Evolutionary conservation across 2,888 invertebrate genomes (phyloP), one percentile per base, ranked within the genome.

Genomic region (Adelognathus sp.): DNA sequence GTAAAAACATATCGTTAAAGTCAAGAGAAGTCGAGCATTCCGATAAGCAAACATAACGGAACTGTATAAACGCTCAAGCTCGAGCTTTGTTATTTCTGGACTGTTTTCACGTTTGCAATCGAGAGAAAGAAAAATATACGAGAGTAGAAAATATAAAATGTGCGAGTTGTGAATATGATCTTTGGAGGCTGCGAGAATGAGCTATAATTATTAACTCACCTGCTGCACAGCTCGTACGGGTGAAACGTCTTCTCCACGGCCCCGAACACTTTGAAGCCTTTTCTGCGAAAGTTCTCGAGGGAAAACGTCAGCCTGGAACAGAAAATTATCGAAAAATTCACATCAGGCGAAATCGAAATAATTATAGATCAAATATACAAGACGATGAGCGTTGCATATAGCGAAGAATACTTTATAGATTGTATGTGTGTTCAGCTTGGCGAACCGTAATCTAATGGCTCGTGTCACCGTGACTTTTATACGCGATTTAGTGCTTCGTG

Each of bases 211-310:
- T 76, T 18, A 18, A 66, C 89, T 88, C 88, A 93, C 93, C 93
- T 93, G 91, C 92, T 93, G 92, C 93, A 93, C 92, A 94, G 92
- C 92, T 93, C 93, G 93, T 93, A 93, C 91, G 93, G 93, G 92
- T 93, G 93, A 90, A 93, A 93, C 92, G 93, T 92, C 91, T 93
- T 92, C 92, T 94, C 94, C 93, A 94, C 93, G 92, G 93, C 92
- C 92, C 93, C 93, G 93, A 93, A 94, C 94, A 94, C 93, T 93
- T 93, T 94, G 93, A 93, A 91, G 93, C 93, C 93, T 94, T 93
- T 93, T 93, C 90, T 93, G 92, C 88, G 92, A 92, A 92, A 89
- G 85, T 87, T 88, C 86, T 81, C 82, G 86, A 89, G 87, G 88
- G 91, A 91, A 92, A 92, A 91, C 88, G 82, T 89, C 90, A 92